A percentile compares a stretch with the other conserved stretches of the same genome.
phyloP scores from a whole-genome alignment of 2,797 vertebrate genomes.

The Cossypha polioptera region DNA sequence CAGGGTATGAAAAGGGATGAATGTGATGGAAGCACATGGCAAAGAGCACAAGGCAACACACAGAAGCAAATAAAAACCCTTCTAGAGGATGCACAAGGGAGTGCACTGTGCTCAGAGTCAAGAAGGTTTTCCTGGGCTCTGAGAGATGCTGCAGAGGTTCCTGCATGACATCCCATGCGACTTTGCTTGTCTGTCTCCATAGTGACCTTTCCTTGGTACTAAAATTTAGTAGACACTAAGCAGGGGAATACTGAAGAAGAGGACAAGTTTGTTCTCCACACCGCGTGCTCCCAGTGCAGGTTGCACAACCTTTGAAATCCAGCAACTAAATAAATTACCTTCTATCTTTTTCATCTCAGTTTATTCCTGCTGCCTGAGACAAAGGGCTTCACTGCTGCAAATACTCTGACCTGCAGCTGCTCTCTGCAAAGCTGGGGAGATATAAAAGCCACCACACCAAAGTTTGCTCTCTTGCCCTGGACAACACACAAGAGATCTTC shows the following conservation, averaged over 20 bases:
- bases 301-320: background rate
- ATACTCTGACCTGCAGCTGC: background rate
- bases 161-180: accelerated
- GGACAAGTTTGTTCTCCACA: background rate
- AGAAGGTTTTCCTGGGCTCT: background rate
- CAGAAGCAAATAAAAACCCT: background rate
- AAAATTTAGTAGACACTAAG: background rate
- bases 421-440: background rate
- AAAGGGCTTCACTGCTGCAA: background rate
- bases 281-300: accelerated
- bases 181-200: background rate
- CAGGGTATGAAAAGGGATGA: background rate
- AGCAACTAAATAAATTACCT: background rate
- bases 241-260: background rate
- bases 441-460: background rate
- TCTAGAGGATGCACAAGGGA: background rate
- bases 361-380: background rate
- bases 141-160: background rate
- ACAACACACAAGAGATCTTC: background rate
- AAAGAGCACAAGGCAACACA: background rate
- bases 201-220: background rate
- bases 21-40: background rate
- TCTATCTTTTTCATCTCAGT: background rate
- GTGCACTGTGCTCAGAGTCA: accelerated
- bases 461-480: background rate